Base-by-base conservation (phyloP, 2,113 vertebrate genomes). In the Polypterus senegalus region DNA sequence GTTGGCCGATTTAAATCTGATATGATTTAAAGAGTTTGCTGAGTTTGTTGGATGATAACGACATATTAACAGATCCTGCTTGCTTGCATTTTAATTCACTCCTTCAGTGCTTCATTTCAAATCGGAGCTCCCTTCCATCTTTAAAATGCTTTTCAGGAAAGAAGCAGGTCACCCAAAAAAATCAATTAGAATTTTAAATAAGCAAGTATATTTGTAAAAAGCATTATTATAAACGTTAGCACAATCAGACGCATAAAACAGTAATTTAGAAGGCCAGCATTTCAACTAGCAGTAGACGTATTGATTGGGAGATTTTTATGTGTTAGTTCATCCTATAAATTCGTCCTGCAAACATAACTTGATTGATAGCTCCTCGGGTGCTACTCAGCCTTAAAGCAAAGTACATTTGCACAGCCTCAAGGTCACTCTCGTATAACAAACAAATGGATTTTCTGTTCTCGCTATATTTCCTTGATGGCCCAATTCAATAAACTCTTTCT, bases 281-380 rank as follows among this genome's bases (percentile, higher is more conserved):
- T 74, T 65, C 47, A 64, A 47, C 61, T 51, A 49, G 58, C 53
- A 64, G 60, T 57, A 65, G 49, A 58, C 59, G 58, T 73, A 74
- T 73, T 64, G 69, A 76, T 74, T 67, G 65, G 62, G 9, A 49
- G 60, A 67, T 65, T 66, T 73, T 74, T 77, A 74, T 72, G 68
- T 70, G 65, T 66, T 65, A 59, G 63, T 58, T 60, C 60, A 60
- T 59, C 51, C 60, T 61, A 62, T 70, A 60, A 70, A 64, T 74
- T 75, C 71, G 65, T 69, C 63, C 66, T 65, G 66, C 66, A 71
- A 75, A 74, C 61, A 63, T 57, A 49, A 48, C 43, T 48, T 75
- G 75, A 77, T 71, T 67, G 70, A 75, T 75, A 61, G 68, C 61
- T 64, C 47, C 46, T 61, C 63, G 71, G 63, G 61, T 66, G 64